These are phyloP conservation scores for Diuraphis noxia DNA, from an alignment of 1,140 invertebrate genomes.

Conservation along the genomic window DNA sequence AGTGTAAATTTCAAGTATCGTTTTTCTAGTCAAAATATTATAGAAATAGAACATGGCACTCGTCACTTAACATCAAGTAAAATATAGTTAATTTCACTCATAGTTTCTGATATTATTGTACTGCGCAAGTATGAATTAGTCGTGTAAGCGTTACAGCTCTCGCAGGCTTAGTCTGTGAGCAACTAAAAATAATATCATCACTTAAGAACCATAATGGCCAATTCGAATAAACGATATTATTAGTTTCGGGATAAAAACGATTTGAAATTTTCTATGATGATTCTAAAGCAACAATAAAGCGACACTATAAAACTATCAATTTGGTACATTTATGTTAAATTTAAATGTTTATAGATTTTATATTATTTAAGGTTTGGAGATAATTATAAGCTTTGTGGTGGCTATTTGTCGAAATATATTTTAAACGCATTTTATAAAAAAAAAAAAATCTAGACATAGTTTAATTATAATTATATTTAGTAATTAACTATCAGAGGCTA, in stretches of 20 bases:
- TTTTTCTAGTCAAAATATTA: neutral
- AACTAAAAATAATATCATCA: neutral
- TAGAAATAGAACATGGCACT: neutral
- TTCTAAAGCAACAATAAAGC: neutral
- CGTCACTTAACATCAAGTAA: neutral
- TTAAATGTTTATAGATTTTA: neutral
- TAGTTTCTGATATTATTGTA: neutral
- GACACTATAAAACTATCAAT: neutral
- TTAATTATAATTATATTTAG: too few relatives aligned
- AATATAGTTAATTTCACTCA: neutral
- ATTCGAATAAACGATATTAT: neutral
- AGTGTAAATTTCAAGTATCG: neutral
- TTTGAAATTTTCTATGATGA: too few relatives aligned
- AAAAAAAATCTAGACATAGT: too few relatives aligned
- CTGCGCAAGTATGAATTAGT: neutral
- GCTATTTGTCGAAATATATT: neutral
- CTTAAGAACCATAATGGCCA: neutral
- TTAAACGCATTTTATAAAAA: neutral
- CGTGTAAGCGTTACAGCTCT: neutral
- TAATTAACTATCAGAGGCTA: too few relatives aligned
- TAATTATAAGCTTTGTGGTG: neutral
- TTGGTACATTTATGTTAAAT: neutral
- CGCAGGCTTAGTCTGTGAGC: neutral
- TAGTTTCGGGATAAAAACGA: neutral
- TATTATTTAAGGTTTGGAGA: neutral